Evolutionary conservation across 2,113 vertebrate species (phyloP).

Genomic region (Trematocara unimaculatum): DNA sequence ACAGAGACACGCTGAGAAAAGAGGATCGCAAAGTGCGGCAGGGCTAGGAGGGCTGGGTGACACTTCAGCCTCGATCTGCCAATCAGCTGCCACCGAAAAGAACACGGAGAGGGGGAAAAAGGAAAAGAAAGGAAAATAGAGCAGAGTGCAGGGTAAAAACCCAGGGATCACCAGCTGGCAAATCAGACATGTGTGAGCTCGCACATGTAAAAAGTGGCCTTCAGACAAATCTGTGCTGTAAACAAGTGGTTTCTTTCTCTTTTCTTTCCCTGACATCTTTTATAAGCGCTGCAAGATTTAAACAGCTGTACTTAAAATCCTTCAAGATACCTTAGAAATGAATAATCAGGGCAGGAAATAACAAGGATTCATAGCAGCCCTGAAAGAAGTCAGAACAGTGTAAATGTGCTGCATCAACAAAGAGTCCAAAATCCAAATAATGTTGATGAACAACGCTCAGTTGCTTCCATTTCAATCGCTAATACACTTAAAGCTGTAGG

Average conservation of each 20-base stretch:
- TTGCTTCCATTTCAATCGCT: not conserved
- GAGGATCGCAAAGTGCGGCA: constrained; percentile 1
- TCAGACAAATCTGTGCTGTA: not conserved
- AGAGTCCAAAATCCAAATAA: not conserved
- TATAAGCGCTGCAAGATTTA: not conserved
- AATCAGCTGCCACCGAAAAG: constrained; percentile 45
- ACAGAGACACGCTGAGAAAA: constrained; percentile 11
- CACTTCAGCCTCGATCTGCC: constrained; percentile 61
- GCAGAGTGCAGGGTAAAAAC: not conserved
- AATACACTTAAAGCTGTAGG: not conserved
- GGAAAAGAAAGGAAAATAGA: not conserved
- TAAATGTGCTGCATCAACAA: not conserved
- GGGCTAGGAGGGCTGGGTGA: constrained; percentile 10
- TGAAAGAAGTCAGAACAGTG: not conserved
- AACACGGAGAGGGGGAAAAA: not conserved
- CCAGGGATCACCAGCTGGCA: constrained; percentile 5
- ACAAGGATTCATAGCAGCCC: not conserved
- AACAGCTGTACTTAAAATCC: not conserved
- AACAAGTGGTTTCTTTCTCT: not conserved
- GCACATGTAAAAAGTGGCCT: constrained; percentile 8
- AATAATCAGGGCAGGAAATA: not conserved
- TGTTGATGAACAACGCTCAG: not conserved
- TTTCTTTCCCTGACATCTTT: not conserved
- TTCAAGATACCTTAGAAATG: not conserved
- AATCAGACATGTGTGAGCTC: not conserved